A percentile compares a stretch with the other conserved stretches of the same genome.
These are phyloP conservation scores for Ennomos erosarius DNA, from an alignment of 2,888 invertebrate genomes.

Conservation along the genomic window DNA sequence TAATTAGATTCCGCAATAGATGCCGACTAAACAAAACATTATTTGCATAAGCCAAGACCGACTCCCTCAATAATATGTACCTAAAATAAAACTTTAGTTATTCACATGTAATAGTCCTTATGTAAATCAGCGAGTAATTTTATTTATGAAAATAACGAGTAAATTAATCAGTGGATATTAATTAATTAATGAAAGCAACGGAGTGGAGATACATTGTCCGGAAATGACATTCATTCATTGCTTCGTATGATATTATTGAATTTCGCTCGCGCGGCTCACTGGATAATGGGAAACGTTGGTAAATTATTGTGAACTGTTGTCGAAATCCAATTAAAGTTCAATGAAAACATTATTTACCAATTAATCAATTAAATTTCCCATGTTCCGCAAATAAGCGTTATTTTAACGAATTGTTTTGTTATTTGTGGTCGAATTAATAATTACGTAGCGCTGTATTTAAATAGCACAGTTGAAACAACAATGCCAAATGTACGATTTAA, in stretches of 20 bases:
- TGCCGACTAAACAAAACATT: conserved; percentile 14
- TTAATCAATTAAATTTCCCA: conserved; percentile 51
- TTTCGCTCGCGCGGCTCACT: conserved; percentile 49
- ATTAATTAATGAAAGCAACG: conserved; percentile 50
- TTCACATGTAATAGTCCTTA: too few species aligned
- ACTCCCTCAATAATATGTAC: conserved; percentile 1
- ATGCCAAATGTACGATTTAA: conserved; percentile 14
- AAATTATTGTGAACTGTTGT: conserved; percentile 53
- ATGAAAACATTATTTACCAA: conserved; percentile 59
- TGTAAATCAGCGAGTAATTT: too few species aligned
- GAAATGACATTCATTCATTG: conserved; percentile 42
- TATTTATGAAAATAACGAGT: conserved; percentile 30
- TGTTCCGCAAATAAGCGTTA: conserved; percentile 46
- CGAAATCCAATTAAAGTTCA: conserved; percentile 60
- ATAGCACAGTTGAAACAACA: conserved; percentile 35
- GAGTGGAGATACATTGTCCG: conserved; percentile 42
- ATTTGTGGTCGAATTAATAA: conserved; percentile 44
- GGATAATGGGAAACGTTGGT: conserved; percentile 49
- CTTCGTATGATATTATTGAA: conserved; percentile 48
- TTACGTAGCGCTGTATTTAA: conserved; percentile 33
- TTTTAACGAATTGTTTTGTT: conserved; percentile 43
- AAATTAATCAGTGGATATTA: conserved; percentile 42
- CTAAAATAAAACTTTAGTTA: too few species aligned
- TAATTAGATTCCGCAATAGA: conserved; percentile 20
- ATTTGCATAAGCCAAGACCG: too few species aligned